A percentile compares a stretch with the other conserved stretches of the same genome.
These are phyloP conservation scores for Atta colombica DNA, from an alignment of 1,140 invertebrate species.

Conservation along the genomic window DNA sequence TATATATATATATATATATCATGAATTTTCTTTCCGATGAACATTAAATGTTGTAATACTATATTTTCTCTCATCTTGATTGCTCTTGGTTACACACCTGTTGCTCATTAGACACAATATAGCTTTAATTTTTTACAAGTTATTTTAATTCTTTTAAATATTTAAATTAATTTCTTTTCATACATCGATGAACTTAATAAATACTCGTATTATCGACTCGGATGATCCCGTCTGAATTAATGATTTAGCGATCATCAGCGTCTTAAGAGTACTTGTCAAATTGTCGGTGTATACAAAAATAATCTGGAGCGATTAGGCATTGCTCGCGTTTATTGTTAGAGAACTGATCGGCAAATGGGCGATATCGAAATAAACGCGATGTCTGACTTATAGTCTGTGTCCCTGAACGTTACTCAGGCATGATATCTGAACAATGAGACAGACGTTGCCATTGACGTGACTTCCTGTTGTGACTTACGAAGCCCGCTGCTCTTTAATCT, in stretches of 20 bases:
- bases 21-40: background rate
- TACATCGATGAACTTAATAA: background rate
- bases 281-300: background rate
- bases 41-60: constrained; percentile 23
- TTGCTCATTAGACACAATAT: constrained; percentile 41
- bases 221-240: background rate
- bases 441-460: constrained; percentile 68
- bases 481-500: constrained; percentile 61
- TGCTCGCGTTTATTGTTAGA: background rate
- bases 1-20: too few species aligned
- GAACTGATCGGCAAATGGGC: background rate
- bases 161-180: background rate
- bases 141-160: constrained; percentile 1
- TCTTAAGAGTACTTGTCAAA: background rate
- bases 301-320: constrained; percentile 23
- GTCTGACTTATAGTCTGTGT: constrained; percentile 44
- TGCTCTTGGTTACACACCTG: constrained; percentile 29
- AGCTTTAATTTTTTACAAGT: constrained; percentile 14
- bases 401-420: constrained; percentile 69
- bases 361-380: constrained; percentile 59
- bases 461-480: constrained; percentile 65
- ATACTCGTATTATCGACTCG: background rate
- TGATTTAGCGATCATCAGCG: constrained; percentile 5
- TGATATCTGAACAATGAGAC: constrained; percentile 71
- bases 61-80: constrained; percentile 1